Evolutionary conservation across 2,113 vertebrate species (phyloP).

Genomic region (Probosciger aterrimus): DNA sequence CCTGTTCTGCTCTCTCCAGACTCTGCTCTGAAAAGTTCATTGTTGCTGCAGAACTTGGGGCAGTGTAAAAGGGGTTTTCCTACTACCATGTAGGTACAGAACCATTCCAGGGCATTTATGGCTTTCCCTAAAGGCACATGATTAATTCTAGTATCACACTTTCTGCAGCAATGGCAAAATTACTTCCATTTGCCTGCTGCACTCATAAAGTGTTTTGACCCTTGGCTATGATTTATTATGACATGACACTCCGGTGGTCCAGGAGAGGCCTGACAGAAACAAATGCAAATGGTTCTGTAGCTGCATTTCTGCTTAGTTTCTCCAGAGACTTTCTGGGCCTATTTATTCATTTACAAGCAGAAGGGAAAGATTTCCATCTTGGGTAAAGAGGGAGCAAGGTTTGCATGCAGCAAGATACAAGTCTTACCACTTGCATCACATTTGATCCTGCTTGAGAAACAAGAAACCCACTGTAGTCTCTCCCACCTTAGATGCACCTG

Average conservation of each 20-base stretch:
- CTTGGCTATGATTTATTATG: not conserved
- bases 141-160: fast-evolving
- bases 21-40: fast-evolving
- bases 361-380: not conserved
- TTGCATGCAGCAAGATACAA: fast-evolving
- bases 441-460: not conserved
- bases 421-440: not conserved
- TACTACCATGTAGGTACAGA: fast-evolving
- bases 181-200: not conserved
- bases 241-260: no score
- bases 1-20: not conserved
- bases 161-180: no score
- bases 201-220: fast-evolving
- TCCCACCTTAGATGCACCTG: not conserved
- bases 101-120: fast-evolving
- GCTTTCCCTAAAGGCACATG: fast-evolving
- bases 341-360: not conserved
- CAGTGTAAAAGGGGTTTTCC: fast-evolving
- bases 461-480: not conserved
- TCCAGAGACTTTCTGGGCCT: not conserved
- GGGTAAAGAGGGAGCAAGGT: not conserved
- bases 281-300: not conserved
- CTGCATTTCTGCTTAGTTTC: not conserved
- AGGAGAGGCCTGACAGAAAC: not conserved
- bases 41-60: fast-evolving